Evolutionary conservation across 2,797 vertebrate genomes (phyloP), one percentile per base, ranked within the genome.

Genomic region (Sebastes paucispinis): DNA sequence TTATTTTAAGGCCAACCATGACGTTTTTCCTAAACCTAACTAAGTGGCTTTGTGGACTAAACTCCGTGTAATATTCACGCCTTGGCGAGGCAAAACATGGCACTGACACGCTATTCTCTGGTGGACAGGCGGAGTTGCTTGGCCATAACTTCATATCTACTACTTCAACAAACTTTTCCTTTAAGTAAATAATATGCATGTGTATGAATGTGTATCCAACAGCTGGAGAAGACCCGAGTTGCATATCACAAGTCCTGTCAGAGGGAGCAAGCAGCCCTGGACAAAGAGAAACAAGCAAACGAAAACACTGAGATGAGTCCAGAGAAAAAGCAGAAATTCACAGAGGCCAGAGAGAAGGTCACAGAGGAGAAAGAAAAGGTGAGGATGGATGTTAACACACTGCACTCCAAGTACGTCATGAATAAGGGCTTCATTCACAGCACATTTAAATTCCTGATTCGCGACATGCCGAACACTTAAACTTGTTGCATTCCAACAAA

Each of bases 211-310:
- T 87, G 29, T 78, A 12, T 81, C 68, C 27, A 69, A 83, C 92
- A 97, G 96, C 89, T 96, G 90, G 96, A 97, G 64, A 95, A 95
- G 77, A 92, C 89, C 59, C 89, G 93, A 39, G 79, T 68, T 7
- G 81, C 80, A 0, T 97, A 94, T 86, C 96, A 97, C 86, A 96
- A 96, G 87, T 91, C 89, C 5, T 96, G 96, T 85, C 95, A 96
- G 89, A 96, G 87, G 84, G 96, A 97, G 79, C 91, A 95, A 39
- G 80, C 77, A 1, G 93, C 95, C 14, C 67, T 91, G 0, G 92
- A 96, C 22, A 95, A 96, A 75, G 96, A 97, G 83, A 92, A 84
- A 64, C 94, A 95, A 74, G 92, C 93, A 16, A 95, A 86, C 3
- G 91, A 94, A 34, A 96, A 95, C 58, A 4, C 92, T 5, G 95